Evolutionary conservation across 1,140 invertebrate species (phyloP).

Genomic region (Gerris buenoi): DNA sequence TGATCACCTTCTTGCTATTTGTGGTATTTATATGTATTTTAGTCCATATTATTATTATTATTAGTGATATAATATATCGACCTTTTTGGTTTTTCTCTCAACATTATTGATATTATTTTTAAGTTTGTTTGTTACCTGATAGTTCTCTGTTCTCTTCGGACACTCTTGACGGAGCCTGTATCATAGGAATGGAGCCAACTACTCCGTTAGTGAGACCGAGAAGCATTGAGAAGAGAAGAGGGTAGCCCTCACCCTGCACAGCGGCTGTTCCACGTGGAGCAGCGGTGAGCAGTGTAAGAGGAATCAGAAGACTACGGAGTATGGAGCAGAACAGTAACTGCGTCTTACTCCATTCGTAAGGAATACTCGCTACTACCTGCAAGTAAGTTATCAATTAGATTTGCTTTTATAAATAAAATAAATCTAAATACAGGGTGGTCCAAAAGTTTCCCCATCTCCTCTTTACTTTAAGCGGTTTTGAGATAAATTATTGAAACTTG

Average conservation of each 20-base stretch:
- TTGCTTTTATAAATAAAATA: too few species aligned
- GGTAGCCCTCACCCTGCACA: constrained; percentile 49
- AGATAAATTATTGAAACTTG: too few species aligned
- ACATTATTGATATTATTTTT: too few species aligned
- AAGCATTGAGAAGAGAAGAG: constrained; percentile 46
- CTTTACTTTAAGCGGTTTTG: too few species aligned
- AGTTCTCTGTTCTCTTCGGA: constrained; percentile 58
- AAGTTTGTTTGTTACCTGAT: constrained; percentile 36
- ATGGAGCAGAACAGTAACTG: constrained; percentile 55
- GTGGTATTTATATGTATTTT: too few species aligned
- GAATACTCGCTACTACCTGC: constrained; percentile 61
- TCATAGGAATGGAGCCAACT: constrained; percentile 80
- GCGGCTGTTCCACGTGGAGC: constrained; percentile 54
- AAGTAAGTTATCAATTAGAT: too few species aligned
- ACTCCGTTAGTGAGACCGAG: constrained; percentile 74
- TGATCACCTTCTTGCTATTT: too few species aligned
- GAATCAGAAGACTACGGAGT: constrained; percentile 54
- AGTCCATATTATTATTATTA: too few species aligned
- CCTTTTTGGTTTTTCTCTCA: too few species aligned
- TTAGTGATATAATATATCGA: too few species aligned
- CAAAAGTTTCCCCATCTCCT: too few species aligned
- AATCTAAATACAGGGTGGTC: too few species aligned
- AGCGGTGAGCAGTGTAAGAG: constrained; percentile 61
- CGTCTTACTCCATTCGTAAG: constrained; percentile 60
- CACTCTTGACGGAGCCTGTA: constrained; percentile 68